These are phyloP conservation scores for Trissolcus japonicus DNA, from an alignment of 2,888 invertebrate genomes.

Conservation along the genomic window DNA sequence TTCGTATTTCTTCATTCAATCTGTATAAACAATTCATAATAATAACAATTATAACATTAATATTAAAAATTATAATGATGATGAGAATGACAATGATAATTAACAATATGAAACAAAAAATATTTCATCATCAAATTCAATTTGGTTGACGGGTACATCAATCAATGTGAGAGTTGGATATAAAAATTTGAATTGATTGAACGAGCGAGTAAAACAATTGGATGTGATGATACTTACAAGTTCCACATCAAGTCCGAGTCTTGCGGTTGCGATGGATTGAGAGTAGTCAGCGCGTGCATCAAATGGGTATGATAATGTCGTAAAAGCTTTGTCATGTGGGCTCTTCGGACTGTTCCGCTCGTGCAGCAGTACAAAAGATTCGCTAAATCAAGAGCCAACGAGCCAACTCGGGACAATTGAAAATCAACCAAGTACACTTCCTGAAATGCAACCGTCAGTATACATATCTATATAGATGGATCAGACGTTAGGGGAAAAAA, in stretches of 20 bases:
- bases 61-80: neutral
- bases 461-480: neutral
- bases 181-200: neutral
- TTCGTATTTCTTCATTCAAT: slow-evolving; percentile 80
- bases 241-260: slow-evolving; percentile 77
- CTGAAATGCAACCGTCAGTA: slow-evolving; percentile 71
- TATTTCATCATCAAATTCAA: too few relatives aligned
- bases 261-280: slow-evolving; percentile 77
- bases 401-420: slow-evolving; percentile 83
- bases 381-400: slow-evolving; percentile 82
- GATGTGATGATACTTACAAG: slow-evolving; percentile 76
- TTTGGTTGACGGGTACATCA: too few relatives aligned
- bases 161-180: neutral
- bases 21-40: slow-evolving; percentile 70
- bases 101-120: too few relatives aligned
- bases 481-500: too few relatives aligned
- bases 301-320: slow-evolving; percentile 81
- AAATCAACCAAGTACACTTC: slow-evolving; percentile 83
- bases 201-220: neutral
- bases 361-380: slow-evolving; percentile 83
- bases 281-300: slow-evolving; percentile 78
- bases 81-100: too few relatives aligned
- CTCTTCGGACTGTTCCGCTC: slow-evolving; percentile 79
- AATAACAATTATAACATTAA: neutral
- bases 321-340: slow-evolving; percentile 79